Percentiles rank a stretch among this genome's conserved stretches.
Evolutionary conservation across 2,113 vertebrate species (phyloP).

Genomic region (Anolis carolinensis): DNA sequence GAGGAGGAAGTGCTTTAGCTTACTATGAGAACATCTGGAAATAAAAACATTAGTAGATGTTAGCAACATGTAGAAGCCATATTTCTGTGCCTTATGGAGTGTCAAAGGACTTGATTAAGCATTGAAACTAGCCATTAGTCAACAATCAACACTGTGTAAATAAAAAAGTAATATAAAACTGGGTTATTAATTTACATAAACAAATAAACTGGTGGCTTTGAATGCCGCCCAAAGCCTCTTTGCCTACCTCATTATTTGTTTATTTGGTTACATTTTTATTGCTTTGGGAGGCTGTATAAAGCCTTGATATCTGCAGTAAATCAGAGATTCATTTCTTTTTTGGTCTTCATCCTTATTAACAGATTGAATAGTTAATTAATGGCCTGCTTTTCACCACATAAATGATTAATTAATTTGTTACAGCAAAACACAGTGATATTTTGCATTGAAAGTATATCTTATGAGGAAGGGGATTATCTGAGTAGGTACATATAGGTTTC

Average conservation of each 20-base stretch:
- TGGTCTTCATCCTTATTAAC: not conserved
- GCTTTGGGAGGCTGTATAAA: constrained; percentile 8
- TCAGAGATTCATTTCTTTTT: not conserved
- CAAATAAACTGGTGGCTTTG: not conserved
- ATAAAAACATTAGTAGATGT: constrained; percentile 14
- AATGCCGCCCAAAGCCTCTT: not conserved
- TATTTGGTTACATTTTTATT: constrained; percentile 11
- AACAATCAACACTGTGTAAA: constrained; percentile 8
- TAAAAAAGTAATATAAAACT: constrained; percentile 1
- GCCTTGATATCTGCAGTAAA: not conserved
- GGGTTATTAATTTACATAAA: not conserved
- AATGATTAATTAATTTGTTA: constrained; percentile 4
- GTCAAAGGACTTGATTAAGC: not conserved
- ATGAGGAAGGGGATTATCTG: no score
- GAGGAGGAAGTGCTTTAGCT: constrained; percentile 1
- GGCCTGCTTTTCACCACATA: not conserved
- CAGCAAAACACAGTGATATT: not conserved
- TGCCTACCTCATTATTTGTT: not conserved
- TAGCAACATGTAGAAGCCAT: not conserved
- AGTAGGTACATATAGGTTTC: no score
- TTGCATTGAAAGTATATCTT: not conserved
- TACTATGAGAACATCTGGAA: constrained; percentile 26
- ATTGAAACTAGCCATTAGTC: constrained; percentile 21
- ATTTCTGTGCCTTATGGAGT: not conserved
- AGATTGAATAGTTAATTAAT: not conserved